Evolutionary conservation across 2,888 invertebrate species (phyloP).

Genomic region (Phyllotreta cruciferae): DNA sequence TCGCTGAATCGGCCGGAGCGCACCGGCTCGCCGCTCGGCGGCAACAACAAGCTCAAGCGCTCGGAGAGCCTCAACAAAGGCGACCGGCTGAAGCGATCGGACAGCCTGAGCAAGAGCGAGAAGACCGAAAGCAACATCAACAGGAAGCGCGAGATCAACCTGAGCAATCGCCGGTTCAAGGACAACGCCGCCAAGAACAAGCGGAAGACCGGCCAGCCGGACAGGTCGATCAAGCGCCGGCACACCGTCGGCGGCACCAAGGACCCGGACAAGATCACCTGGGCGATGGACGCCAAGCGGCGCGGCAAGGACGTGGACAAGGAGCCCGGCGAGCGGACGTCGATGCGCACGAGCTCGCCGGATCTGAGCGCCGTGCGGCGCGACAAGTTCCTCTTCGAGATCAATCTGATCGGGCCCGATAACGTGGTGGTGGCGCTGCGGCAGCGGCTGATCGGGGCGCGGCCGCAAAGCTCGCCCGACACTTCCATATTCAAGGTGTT

Average conservation of each 20-base stretch:
- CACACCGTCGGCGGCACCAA: constrained; percentile 95
- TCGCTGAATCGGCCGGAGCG: constrained; percentile 68
- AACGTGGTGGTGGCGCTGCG: constrained; percentile 62
- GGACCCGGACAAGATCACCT: constrained; percentile 75
- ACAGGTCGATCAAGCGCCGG: constrained; percentile 83
- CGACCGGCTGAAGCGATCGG: constrained; percentile 66
- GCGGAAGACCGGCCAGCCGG: constrained; percentile 80
- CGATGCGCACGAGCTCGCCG: constrained; percentile 68
- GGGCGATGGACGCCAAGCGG: constrained; percentile 62
- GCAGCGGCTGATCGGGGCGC: constrained; percentile 61
- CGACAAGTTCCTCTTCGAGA: constrained; percentile 62
- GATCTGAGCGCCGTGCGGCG: constrained; percentile 63
- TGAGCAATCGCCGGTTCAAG: constrained; percentile 57
- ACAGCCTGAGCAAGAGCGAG: constrained; percentile 74
- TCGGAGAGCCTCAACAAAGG: constrained; percentile 69
- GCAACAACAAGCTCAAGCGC: constrained; percentile 63
- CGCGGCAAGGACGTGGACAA: constrained; percentile 60
- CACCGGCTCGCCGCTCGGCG: constrained; percentile 55
- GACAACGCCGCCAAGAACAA: constrained; percentile 70
- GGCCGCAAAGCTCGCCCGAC: constrained; percentile 64
- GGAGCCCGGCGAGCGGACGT: constrained; percentile 61
- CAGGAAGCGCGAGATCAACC: constrained; percentile 69
- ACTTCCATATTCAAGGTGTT: constrained; percentile 64
- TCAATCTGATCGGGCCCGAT: constrained; percentile 63
- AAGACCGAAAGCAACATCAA: constrained; percentile 82